These are phyloP conservation scores for Eumerus sabulonum DNA, from an alignment of 2,888 invertebrate genomes.

Conservation along the genomic window DNA sequence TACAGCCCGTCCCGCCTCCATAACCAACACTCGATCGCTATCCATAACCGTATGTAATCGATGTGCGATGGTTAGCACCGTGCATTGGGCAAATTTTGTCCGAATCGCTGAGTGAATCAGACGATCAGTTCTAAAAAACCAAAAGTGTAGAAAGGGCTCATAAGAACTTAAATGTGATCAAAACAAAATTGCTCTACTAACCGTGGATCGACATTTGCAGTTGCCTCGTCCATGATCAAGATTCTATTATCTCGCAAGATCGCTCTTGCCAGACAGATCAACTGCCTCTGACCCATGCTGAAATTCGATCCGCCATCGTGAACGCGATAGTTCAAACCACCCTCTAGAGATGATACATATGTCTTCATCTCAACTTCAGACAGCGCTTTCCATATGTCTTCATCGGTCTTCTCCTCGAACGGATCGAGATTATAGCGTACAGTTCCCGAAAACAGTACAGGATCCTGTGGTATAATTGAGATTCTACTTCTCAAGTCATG, in stretches of 20 bases:
- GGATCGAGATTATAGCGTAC: conserved; percentile 91
- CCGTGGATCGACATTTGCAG: conserved; percentile 91
- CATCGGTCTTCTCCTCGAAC: conserved; percentile 85
- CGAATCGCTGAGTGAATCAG: conserved; percentile 53
- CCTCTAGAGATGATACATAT: conserved; percentile 81
- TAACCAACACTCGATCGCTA: conserved; percentile 63
- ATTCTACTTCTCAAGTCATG: conserved; percentile 87
- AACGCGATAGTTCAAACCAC: conserved; percentile 81
- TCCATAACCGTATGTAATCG: conserved; percentile 66
- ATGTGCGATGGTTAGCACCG: conserved; percentile 68
- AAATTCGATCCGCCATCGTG: conserved; percentile 88
- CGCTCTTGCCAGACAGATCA: conserved; percentile 89
- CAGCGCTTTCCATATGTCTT: conserved; percentile 85
- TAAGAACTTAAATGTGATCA: background rate
- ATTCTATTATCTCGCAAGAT: conserved; percentile 86
- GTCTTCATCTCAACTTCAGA: conserved; percentile 85
- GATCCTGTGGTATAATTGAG: conserved; percentile 94
- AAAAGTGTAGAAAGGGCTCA: background rate
- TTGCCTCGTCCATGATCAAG: conserved; percentile 91
- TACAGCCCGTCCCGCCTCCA: conserved; percentile 79
- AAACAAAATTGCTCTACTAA: conserved; percentile 75
- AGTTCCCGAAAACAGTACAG: conserved; percentile 90
- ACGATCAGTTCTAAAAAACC: conserved; percentile 42
- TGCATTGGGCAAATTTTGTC: conserved; percentile 55
- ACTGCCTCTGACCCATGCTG: conserved; percentile 90